These are phyloP conservation scores for Monopterus albus DNA, from an alignment of 2,113 vertebrate genomes.

Conservation along the genomic window DNA sequence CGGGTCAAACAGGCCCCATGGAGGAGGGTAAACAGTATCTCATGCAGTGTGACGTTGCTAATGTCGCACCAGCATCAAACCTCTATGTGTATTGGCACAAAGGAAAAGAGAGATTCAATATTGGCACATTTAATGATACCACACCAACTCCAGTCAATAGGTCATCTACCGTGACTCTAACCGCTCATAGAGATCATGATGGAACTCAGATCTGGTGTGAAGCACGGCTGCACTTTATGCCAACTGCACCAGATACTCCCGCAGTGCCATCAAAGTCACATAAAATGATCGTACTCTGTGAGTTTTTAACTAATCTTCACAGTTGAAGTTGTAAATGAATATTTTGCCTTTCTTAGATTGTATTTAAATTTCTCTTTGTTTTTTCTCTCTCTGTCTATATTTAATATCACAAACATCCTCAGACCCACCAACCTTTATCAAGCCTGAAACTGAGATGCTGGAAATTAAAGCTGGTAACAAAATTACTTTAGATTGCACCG, in stretches of 20 bases:
- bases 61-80: slow-evolving; percentile 42
- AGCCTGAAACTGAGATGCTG: slow-evolving; percentile 39
- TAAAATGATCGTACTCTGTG: slow-evolving; percentile 56
- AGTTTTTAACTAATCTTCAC: slow-evolving; percentile 25
- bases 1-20: neutral
- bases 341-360: neutral
- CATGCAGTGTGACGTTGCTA: slow-evolving; percentile 60
- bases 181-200: slow-evolving; percentile 9
- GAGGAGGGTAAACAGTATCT: neutral
- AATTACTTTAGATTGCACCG: slow-evolving; percentile 65
- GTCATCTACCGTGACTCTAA: neutral
- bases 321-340: neutral
- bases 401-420: neutral
- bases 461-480: neutral
- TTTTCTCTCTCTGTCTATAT: neutral
- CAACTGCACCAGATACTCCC: neutral
- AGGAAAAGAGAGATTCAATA: accelerated
- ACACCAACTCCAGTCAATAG: neutral
- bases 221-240: slow-evolving; percentile 57
- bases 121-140: accelerated
- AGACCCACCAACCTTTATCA: slow-evolving; percentile 69
- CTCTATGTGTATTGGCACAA: slow-evolving; percentile 59
- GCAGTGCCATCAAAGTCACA: neutral
- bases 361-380: neutral
- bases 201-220: slow-evolving; percentile 66